Conservation (phyloP, 2,797 vertebrate genomes). For the Poecilia velifera region DNA sequence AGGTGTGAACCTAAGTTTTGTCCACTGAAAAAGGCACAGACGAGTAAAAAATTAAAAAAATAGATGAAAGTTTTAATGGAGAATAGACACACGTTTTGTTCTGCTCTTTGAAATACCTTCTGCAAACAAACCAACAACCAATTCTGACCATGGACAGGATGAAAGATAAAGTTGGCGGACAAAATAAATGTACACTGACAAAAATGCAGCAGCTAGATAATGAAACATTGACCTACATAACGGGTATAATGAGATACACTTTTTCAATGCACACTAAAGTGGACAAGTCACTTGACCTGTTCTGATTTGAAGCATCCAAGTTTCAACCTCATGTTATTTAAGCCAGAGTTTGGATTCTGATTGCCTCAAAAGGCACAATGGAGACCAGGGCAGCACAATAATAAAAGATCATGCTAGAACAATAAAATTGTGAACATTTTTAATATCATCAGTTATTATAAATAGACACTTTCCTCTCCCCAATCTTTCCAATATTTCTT, state of each 20-base stretch:
- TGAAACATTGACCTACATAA: background rate
- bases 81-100: conserved; percentile 10
- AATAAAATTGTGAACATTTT: background rate
- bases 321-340: background rate
- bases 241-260: background rate
- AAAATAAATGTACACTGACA: background rate
- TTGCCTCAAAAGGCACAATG: background rate
- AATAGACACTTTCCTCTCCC: background rate
- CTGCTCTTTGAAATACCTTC: conserved; percentile 34
- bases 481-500: background rate
- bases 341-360: background rate
- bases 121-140: conserved; percentile 45
- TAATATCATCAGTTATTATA: background rate
- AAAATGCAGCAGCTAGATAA: conserved; percentile 15
- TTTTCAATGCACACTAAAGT: background rate
- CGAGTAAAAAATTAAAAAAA: conserved; percentile 37
- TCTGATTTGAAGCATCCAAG: background rate
- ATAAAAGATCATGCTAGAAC: background rate
- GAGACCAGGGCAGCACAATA: background rate
- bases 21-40: conserved; percentile 33
- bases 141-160: background rate
- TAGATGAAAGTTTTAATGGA: conserved; percentile 30
- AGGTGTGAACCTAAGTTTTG: conserved; percentile 46
- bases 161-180: background rate
- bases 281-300: background rate